A percentile compares a stretch with the other conserved stretches of the same genome.
phyloP scores from a whole-genome alignment of 2,888 invertebrate genomes.

The Nymphalis polychloros region DNA sequence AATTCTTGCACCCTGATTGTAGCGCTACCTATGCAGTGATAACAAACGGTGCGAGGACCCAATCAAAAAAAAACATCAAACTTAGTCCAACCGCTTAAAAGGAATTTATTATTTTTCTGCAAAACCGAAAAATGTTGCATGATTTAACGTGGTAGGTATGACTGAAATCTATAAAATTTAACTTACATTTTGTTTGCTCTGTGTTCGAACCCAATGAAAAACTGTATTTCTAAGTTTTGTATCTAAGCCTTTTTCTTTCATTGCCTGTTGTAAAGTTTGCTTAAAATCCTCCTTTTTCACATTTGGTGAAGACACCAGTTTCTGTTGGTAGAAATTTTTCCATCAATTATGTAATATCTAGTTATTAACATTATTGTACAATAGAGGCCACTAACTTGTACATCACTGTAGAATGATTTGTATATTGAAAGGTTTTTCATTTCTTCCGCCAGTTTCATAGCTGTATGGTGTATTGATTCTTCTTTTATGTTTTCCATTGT shows the following conservation, averaged over 20 bases:
- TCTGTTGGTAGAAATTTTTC: constrained; percentile 74
- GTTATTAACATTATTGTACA: neutral
- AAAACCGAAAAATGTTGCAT: no score
- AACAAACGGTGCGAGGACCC: no score
- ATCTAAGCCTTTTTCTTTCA: constrained; percentile 90
- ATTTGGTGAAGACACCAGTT: constrained; percentile 87
- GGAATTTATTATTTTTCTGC: no score
- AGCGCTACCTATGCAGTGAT: no score
- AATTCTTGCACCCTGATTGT: no score
- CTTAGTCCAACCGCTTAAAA: no score
- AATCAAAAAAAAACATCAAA: no score
- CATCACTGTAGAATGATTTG: constrained; percentile 87
- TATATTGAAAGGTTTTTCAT: constrained; percentile 89
- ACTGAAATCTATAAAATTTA: neutral
- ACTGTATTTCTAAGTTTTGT: constrained; percentile 92
- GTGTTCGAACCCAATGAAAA: constrained; percentile 88
- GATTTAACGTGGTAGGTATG: no score
- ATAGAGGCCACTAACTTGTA: constrained; percentile 83
- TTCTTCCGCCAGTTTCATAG: constrained; percentile 89
- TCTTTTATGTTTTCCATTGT: constrained; percentile 81
- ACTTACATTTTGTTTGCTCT: constrained; percentile 72
- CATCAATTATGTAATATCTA: constrained; percentile 27
- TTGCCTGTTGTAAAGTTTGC: constrained; percentile 87
- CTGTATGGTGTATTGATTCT: constrained; percentile 86
- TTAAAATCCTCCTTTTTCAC: constrained; percentile 91